A percentile compares a stretch with the other conserved stretches of the same genome.
phyloP scores from a whole-genome alignment of 2,113 vertebrate genomes.

The Thunnus maccoyii region DNA sequence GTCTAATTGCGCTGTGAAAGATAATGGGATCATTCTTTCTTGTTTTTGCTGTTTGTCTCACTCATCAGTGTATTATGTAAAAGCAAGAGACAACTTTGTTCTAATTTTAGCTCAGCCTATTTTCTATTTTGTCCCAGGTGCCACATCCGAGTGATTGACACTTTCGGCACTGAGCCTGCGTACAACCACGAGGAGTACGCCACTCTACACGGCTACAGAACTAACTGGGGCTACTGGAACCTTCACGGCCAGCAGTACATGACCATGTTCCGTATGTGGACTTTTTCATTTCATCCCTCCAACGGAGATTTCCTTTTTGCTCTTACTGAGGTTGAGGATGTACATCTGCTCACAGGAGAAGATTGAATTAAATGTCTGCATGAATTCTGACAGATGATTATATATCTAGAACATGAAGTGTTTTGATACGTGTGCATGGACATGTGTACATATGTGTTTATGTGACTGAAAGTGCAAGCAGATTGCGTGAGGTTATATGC shows the following conservation, averaged over 20 bases:
- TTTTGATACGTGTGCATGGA: not conserved
- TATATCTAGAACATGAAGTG: not conserved
- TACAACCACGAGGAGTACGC: slow-evolving; percentile 99
- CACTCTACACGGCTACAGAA: slow-evolving; percentile 93
- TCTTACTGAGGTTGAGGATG: not conserved
- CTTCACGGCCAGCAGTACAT: slow-evolving; percentile 96
- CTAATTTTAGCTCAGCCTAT: slow-evolving; percentile 24
- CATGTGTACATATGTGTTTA: not conserved
- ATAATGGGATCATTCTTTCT: not conserved
- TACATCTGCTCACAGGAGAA: not conserved
- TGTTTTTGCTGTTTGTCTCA: not conserved
- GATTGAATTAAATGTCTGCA: not conserved
- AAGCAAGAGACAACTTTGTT: slow-evolving; percentile 14
- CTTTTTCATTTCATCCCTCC: not conserved
- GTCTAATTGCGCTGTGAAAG: not conserved
- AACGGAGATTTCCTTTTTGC: not conserved
- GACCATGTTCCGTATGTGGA: slow-evolving; percentile 98
- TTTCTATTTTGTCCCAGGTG: slow-evolving; percentile 85
- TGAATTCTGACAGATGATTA: not conserved
- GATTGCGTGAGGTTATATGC: slow-evolving; percentile 30
- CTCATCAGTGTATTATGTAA: slow-evolving; percentile 15
- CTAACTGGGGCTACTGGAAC: slow-evolving; percentile 99
- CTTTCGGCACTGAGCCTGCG: slow-evolving; percentile 95
- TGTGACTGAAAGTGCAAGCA: slow-evolving; percentile 15
- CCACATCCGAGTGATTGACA: slow-evolving; percentile 95